Percentiles rank a stretch among this genome's conserved stretches.
phyloP scores from a whole-genome alignment of 2,797 vertebrate species.

The Chaetophractus vellerosus region DNA sequence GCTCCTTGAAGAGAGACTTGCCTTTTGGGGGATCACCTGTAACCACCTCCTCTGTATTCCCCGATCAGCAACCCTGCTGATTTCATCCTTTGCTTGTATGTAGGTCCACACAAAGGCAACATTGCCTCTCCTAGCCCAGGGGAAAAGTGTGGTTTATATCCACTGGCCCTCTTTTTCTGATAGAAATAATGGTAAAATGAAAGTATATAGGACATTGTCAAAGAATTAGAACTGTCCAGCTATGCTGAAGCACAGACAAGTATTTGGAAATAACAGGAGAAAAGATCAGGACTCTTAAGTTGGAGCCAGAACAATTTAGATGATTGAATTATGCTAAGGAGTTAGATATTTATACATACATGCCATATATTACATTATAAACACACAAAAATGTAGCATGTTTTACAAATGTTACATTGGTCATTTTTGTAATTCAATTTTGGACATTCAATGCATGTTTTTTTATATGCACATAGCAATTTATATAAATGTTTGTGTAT shows the following conservation, averaged over 20 bases:
- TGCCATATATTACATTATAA: neutral
- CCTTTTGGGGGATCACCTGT: neutral
- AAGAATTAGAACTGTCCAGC: neutral
- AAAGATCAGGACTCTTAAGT: neutral
- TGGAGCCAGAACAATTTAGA: neutral
- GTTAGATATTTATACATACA: neutral
- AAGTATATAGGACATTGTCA: neutral
- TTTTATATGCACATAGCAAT: neutral
- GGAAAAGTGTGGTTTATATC: constrained; percentile 8
- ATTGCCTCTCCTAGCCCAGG: neutral
- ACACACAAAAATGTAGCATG: neutral
- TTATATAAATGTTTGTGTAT: neutral
- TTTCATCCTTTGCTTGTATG: neutral
- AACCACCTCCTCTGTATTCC: neutral
- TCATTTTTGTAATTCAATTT: neutral
- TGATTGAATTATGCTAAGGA: neutral
- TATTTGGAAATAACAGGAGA: constrained; percentile 1
- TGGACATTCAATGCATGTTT: neutral
- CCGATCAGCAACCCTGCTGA: neutral
- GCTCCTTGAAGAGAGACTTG: neutral
- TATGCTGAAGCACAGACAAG: neutral
- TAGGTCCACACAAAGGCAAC: neutral
- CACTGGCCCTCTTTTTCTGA: neutral
- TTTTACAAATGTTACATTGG: neutral
- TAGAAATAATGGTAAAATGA: neutral